Evolutionary conservation across 1,140 invertebrate genomes (phyloP).

Genomic region (Araneus ventricosus): DNA sequence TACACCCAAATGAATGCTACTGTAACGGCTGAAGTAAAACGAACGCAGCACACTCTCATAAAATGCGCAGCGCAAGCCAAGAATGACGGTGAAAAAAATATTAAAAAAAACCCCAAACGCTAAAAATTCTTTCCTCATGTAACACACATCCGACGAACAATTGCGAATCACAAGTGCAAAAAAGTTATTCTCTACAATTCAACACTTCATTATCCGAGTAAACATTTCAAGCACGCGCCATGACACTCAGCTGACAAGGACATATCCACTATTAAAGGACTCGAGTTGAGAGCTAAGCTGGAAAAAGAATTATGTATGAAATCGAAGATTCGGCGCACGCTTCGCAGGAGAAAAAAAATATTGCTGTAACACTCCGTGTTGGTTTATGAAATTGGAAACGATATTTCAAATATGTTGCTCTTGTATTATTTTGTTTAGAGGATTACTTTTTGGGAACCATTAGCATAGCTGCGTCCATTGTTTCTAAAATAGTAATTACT

Average conservation of each 20-base stretch:
- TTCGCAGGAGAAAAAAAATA: background rate
- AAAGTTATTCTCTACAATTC: background rate
- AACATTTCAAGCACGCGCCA: conserved; percentile 5
- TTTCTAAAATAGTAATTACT: background rate
- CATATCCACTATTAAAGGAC: background rate
- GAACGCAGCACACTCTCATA: too few relatives aligned
- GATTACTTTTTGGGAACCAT: background rate
- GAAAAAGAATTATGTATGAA: background rate
- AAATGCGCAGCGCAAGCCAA: background rate
- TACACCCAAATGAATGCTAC: background rate
- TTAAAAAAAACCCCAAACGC: background rate
- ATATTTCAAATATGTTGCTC: background rate
- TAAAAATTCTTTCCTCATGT: conserved; percentile 15
- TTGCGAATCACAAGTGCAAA: background rate
- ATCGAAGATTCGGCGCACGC: too few relatives aligned
- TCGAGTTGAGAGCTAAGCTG: background rate
- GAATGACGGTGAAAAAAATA: background rate
- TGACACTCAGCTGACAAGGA: background rate
- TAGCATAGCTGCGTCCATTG: background rate
- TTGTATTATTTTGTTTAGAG: background rate
- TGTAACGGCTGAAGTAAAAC: background rate
- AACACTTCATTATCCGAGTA: conserved; percentile 14
- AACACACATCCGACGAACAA: background rate
- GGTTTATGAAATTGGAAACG: conserved; percentile 1
- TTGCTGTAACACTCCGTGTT: background rate